A percentile compares a stretch with the other conserved stretches of the same genome.
Evolutionary conservation across 2,113 vertebrate species (phyloP).

Genomic region (Tricholaema leucomelas): DNA sequence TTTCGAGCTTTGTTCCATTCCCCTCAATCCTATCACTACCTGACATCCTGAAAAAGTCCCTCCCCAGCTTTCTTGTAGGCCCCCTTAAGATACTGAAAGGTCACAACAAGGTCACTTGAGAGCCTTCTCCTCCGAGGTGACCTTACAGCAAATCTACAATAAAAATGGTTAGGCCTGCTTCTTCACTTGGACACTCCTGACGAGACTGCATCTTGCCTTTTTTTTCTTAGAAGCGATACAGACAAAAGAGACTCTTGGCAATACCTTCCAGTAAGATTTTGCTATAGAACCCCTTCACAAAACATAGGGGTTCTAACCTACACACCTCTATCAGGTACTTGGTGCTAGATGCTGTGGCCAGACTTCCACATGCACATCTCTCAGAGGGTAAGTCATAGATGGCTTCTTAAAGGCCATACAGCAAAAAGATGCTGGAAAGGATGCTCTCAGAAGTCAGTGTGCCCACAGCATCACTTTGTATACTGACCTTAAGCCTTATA

Average conservation of each 20-base stretch:
- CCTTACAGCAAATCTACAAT: background rate
- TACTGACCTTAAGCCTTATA: background rate
- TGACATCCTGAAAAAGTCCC: too few relatives aligned
- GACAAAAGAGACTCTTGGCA: background rate
- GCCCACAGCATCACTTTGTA: background rate
- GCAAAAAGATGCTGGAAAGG: background rate
- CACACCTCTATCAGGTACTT: background rate
- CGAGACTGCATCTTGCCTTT: background rate
- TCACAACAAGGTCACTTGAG: too few relatives aligned
- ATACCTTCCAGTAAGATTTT: background rate
- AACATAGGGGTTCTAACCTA: background rate
- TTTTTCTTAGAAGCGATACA: background rate
- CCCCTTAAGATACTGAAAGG: too few relatives aligned
- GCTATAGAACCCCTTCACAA: background rate
- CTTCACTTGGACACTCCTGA: background rate
- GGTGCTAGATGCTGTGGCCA: background rate
- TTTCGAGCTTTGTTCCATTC: too few relatives aligned
- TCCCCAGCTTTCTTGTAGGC: too few relatives aligned
- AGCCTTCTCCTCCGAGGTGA: too few relatives aligned
- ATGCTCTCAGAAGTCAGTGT: accelerated
- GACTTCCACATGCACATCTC: too few relatives aligned
- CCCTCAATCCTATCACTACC: too few relatives aligned
- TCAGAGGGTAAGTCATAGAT: background rate
- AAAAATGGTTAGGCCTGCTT: background rate
- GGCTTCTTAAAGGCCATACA: background rate